These are phyloP conservation scores for Sprattus sprattus DNA, from an alignment of 2,113 vertebrate genomes.

Conservation along the genomic window DNA sequence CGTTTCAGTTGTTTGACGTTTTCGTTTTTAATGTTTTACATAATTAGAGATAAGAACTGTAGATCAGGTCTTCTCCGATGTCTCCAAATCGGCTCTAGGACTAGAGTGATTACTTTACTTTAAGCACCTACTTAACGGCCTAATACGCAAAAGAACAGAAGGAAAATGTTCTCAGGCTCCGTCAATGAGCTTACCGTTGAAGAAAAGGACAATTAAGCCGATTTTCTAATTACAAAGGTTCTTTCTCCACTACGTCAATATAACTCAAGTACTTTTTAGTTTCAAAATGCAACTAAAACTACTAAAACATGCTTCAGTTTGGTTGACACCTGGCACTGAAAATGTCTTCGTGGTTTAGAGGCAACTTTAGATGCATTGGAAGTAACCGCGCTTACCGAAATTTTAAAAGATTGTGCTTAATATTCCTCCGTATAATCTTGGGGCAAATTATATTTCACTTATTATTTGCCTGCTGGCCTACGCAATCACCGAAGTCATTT, in stretches of 20 bases:
- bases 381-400: background rate
- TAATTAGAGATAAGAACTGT: background rate
- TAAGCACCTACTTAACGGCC: conserved; percentile 69
- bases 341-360: background rate
- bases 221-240: conserved; percentile 78
- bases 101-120: conserved; percentile 54
- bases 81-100: conserved; percentile 61
- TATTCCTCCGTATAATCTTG: background rate
- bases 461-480: background rate
- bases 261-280: conserved; percentile 69
- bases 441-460: background rate
- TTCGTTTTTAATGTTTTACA: background rate
- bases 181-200: conserved; percentile 71
- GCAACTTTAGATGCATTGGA: background rate
- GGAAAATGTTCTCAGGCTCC: conserved; percentile 62
- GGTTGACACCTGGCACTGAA: background rate
- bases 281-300: conserved; percentile 44
- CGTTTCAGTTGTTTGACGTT: background rate
- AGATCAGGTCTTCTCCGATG: conserved; percentile 53
- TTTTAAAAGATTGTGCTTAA: background rate
- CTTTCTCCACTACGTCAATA: conserved; percentile 62
- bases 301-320: background rate
- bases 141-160: conserved; percentile 66
- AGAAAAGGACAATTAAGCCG: conserved; percentile 66
- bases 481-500: background rate